Conservation (phyloP, 2,113 vertebrate genomes). For the Eira barbara region DNA sequence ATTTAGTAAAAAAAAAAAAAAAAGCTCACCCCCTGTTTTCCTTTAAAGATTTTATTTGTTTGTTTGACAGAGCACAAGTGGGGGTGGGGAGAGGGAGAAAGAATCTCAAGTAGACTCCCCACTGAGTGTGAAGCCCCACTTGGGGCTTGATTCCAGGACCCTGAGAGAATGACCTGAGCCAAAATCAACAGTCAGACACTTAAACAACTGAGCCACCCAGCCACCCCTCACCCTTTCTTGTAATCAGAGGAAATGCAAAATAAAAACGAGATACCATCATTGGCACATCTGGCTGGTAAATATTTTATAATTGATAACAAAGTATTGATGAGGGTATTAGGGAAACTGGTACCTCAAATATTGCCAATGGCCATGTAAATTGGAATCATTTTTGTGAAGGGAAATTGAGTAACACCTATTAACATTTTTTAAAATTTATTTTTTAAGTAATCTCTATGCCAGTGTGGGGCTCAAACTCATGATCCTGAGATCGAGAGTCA, state of each 20-base stretch:
- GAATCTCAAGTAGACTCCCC: neutral
- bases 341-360: neutral
- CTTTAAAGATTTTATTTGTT: neutral
- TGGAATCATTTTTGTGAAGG: neutral
- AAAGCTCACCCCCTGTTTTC: neutral
- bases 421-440: neutral
- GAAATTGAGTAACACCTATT: neutral
- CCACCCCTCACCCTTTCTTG: neutral
- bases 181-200: neutral
- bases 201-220: neutral
- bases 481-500: neutral
- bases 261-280: neutral
- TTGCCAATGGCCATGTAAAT: neutral
- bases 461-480: neutral
- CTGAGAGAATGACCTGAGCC: neutral
- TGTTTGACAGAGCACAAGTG: neutral
- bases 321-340: neutral
- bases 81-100: neutral
- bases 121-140: neutral
- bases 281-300: neutral
- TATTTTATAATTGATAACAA: neutral
- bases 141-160: neutral
- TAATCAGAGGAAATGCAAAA: neutral
- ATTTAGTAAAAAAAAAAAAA: neutral
- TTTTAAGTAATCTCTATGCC: neutral